A percentile compares a stretch with the other conserved stretches of the same genome.
Evolutionary conservation across 1,140 invertebrate species (phyloP).

Genomic region (Zaprionus ornatus): DNA sequence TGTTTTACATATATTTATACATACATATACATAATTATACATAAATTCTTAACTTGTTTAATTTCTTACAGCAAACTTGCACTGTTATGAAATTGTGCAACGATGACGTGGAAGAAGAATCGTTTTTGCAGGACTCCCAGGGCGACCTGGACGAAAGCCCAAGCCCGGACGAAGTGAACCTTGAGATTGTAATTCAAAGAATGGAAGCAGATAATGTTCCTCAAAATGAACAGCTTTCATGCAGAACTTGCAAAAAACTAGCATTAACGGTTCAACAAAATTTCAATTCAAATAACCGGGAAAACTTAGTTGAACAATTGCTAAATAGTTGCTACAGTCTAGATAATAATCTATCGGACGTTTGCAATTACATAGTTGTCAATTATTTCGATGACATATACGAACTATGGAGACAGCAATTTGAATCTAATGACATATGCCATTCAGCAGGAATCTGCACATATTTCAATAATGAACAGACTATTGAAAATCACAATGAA

Average conservation of each 20-base stretch:
- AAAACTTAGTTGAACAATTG: background rate
- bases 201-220: background rate
- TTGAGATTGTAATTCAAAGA: background rate
- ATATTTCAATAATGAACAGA: background rate
- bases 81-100: constrained; percentile 10
- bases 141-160: background rate
- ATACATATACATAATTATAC: background rate
- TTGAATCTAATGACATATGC: constrained; percentile 10
- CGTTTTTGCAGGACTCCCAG: background rate
- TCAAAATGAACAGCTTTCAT: constrained; percentile 5
- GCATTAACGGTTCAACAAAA: background rate
- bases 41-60: background rate
- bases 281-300: background rate
- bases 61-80: constrained; percentile 4
- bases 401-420: background rate
- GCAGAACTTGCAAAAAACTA: constrained; percentile 10
- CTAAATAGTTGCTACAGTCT: constrained; percentile 6
- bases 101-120: background rate
- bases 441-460: background rate
- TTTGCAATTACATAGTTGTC: constrained; percentile 7
- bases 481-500: background rate
- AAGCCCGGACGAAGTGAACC: background rate
- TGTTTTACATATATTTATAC: background rate
- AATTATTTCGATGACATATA: constrained; percentile 24
- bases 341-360: background rate